These are phyloP conservation scores for Digitonthophagus gazella DNA, from an alignment of 2,888 invertebrate genomes.

Conservation along the genomic window DNA sequence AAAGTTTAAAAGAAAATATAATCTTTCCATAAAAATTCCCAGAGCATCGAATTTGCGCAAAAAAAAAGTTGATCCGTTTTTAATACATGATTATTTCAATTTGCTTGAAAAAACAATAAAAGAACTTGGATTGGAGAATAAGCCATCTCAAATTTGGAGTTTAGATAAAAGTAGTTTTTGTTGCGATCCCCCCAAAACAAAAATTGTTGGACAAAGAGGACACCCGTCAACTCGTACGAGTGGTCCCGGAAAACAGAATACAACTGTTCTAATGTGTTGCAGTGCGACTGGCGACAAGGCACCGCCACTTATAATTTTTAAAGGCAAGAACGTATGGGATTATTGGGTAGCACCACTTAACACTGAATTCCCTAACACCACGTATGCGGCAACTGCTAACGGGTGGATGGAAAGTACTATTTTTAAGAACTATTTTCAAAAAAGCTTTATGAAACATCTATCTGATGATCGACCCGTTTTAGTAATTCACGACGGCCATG, in stretches of 20 bases:
- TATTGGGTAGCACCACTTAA: conserved; percentile 38
- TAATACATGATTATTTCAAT: conserved; percentile 32
- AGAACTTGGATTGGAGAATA: conserved; percentile 33
- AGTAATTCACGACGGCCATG: conserved; percentile 37
- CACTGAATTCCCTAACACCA: conserved; percentile 35
- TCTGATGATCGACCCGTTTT: conserved; percentile 34
- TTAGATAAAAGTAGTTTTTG: conserved; percentile 17
- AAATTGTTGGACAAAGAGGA: conserved; percentile 30
- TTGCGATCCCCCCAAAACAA: conserved; percentile 24
- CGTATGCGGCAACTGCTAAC: conserved; percentile 39
- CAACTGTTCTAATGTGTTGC: conserved; percentile 36
- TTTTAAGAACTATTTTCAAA: conserved; percentile 37
- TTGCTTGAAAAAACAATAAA: conserved; percentile 27
- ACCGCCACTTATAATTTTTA: conserved; percentile 43
- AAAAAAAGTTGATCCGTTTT: conserved; percentile 33
- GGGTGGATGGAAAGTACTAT: conserved; percentile 41
- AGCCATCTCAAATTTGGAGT: conserved; percentile 35
- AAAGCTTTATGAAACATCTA: conserved; percentile 30
- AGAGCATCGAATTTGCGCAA: conserved; percentile 35
- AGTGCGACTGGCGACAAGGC: conserved; percentile 38
- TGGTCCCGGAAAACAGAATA: conserved; percentile 40
- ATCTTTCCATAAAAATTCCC: conserved; percentile 34
- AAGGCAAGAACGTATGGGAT: conserved; percentile 44
- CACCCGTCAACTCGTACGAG: conserved; percentile 31
- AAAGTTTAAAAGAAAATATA: conserved; percentile 32